Evolutionary conservation across 2,113 vertebrate genomes (phyloP), one percentile per base, ranked within the genome.

Genomic region (Meleagris gallopavo): DNA sequence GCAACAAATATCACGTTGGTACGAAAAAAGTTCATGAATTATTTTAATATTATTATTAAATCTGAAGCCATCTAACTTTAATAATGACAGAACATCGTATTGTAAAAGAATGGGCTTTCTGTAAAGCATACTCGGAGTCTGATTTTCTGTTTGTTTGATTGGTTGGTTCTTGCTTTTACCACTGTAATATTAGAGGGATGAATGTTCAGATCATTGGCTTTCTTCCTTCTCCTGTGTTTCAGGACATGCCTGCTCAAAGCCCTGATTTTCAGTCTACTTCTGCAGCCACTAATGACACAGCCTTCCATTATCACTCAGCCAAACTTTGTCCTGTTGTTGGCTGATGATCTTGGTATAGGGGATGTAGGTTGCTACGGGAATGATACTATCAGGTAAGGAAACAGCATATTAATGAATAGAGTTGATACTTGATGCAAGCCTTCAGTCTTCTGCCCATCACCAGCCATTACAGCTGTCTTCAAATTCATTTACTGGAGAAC

Each of bases 301-400:
- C 61, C 57, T 62, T 32, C 77, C 5, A 36, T 32, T 1, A 6
- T 36, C 55, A 71, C 46, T 6, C 98, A 84, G 91, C 99, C 99
- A 38, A 99, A 99, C 92, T 95, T 99, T 71, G 96, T 99, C 8
- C 95, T 99, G 4, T 91, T 99, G 15, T 96, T 99, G 98, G 99
- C 98, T 2, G 99, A 99, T 45, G 99, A 99, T 79, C 96, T 99
- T 0, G 99, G 99, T 72, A 99, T 99, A n/a, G 99, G 99, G 4
- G 99, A 99, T 29, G 1, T 99, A 4, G 98, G 99, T 10, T 99
- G 99, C 95, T 99, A 98, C 15, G 99, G 99, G 30, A 99, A 99
- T 80, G 69, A 94, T 69, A 99, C 98, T 7, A 94, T 99, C 79
- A 99, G 98, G 99, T 98, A 92, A 96, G 90, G 13, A 34, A 34